Evolutionary conservation across 2,113 vertebrate genomes (phyloP).

Genomic region (Lagopus leucura): DNA sequence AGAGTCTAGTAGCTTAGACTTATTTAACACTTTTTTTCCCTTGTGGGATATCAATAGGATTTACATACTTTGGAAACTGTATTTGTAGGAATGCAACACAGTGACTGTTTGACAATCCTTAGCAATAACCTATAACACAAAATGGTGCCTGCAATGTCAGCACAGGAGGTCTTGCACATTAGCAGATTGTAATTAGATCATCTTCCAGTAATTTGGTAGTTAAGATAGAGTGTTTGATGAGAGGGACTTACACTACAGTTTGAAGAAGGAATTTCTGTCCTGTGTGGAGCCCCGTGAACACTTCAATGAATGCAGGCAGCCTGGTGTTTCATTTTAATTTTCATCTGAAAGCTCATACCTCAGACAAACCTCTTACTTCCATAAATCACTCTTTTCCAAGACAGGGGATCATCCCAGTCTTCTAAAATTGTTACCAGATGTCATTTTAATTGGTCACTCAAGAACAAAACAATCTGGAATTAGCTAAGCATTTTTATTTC

Average conservation of each 20-base stretch:
- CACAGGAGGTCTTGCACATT: neutral
- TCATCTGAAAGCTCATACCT: neutral
- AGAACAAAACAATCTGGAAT: neutral
- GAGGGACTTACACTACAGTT: neutral
- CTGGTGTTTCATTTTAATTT: neutral
- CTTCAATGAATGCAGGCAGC: neutral
- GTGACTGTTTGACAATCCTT: neutral
- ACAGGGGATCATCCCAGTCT: neutral
- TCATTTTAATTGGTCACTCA: slow-evolving; percentile 15
- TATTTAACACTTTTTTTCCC: neutral
- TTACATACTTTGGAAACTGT: neutral
- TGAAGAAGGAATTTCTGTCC: neutral
- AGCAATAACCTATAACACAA: neutral
- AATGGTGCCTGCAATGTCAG: neutral
- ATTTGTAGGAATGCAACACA: neutral
- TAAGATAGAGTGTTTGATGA: neutral
- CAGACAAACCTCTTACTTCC: neutral
- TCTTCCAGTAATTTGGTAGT: neutral
- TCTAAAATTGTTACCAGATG: neutral
- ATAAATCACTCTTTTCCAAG: neutral
- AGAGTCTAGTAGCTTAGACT: neutral
- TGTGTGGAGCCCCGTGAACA: neutral
- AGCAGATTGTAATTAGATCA: slow-evolving; percentile 1
- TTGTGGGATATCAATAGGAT: neutral
- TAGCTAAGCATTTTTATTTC: neutral